Base-by-base conservation (phyloP, 2,113 vertebrate genomes). In the Bostrychus sinensis region DNA sequence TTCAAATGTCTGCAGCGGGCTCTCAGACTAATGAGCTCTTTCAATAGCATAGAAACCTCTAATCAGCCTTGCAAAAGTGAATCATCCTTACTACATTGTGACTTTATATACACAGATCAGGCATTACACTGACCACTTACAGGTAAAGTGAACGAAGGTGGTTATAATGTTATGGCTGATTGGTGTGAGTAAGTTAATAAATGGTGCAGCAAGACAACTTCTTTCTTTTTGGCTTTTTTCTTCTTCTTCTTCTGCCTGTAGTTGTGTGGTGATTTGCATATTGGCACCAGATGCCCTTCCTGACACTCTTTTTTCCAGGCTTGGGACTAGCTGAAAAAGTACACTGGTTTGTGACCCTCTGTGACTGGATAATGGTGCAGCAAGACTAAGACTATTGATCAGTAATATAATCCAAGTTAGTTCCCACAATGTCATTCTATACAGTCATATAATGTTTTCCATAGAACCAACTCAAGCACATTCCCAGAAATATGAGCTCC, bases 11-110 rank as follows among this genome's bases (percentile, higher is more conserved):
- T 81, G 61, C 65, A 50, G 23, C 17, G 43, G 26, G 14, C 43
- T 63, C 36, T 58, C 36, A 70, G 58, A 69, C 70, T 42, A 74
- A 76, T 62, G 37, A 45, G 39, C 36, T 17, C 30, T 56, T 77
- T 72, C 53, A 60, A 55, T 58, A 80, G 41, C 69, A 61, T 58
- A n/a, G 1, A 12, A 43, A 38, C 19, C 51, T 26, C n/a, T 58
- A 54, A 68, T 42, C 65, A 26, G 23, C 4, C 34, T 34, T 41
- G 23, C 55, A 34, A 66, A 26, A 10, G 34, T 32, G 16, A n/a
- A 41, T 51, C 48, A 51, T 14, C 16, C 12, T 12, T 13, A 30
- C 48, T 48, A 25, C n/a, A n/a, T n/a, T n/a, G n/a, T n/a, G n/a
- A n/a, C 25, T 48, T 48, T 25, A 48, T 48, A 48, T 48, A 25